phyloP scores from a whole-genome alignment of 2,797 vertebrate genomes.

The Sebastes matsubarae region DNA sequence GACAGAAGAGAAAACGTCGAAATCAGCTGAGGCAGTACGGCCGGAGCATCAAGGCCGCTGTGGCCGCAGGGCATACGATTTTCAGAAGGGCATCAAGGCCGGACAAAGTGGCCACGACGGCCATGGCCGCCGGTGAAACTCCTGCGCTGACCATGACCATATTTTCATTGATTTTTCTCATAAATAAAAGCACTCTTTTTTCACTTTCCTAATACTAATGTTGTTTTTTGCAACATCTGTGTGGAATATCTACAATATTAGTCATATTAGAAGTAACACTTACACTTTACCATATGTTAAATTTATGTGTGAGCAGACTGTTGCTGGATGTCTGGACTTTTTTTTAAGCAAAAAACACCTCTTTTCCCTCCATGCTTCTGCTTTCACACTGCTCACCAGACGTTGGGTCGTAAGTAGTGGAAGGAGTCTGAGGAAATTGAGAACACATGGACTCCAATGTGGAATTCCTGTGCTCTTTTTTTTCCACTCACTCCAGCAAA shows the following conservation, averaged over 20 bases:
- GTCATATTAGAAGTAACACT: constrained; percentile 19
- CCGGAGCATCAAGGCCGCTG: too few relatives aligned
- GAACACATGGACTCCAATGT: constrained; percentile 78
- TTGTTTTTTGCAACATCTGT: neutral
- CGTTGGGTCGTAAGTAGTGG: constrained; percentile 21
- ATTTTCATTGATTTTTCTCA: neutral
- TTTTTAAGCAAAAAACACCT: neutral
- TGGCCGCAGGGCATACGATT: too few relatives aligned
- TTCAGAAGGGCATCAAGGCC: too few relatives aligned
- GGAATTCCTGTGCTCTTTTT: constrained; percentile 61
- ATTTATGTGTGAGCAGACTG: constrained; percentile 20
- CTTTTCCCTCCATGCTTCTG: constrained; percentile 10
- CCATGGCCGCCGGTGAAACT: too few relatives aligned
- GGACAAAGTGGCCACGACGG: too few relatives aligned
- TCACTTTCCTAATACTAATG: neutral
- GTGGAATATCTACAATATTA: constrained; percentile 16
- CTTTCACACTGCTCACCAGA: constrained; percentile 40
- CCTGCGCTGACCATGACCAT: neutral
- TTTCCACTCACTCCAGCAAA: constrained; percentile 65
- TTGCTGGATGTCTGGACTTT: neutral
- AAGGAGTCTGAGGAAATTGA: constrained; percentile 75
- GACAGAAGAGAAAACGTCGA: accelerated
- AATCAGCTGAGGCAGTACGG: too few relatives aligned
- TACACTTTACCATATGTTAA: constrained; percentile 26
- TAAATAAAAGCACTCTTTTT: neutral